Evolutionary conservation across 2,888 invertebrate species (phyloP), one percentile per base, ranked within the genome.

Genomic region (Galeopsomyia nigrocyanea): DNA sequence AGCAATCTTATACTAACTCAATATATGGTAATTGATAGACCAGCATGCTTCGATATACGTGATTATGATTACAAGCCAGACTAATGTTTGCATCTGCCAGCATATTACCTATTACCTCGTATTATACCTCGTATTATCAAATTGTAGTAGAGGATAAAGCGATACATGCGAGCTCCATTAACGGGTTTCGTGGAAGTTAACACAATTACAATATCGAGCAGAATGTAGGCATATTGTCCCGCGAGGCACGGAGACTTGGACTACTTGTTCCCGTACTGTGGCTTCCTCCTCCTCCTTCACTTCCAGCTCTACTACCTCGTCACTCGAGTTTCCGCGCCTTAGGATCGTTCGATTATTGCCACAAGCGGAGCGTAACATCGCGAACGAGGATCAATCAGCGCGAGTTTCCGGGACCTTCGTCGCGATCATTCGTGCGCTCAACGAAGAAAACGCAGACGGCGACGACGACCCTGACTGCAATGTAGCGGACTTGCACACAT

Each of bases 331-430:
- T 81, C 79, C 80, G 78, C 75, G 78, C 75, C 77, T 78, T 70
- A 39, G 73, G 76, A 78, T 75, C 76, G 77, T 79, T 78, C 77
- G 78, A 81, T 81, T 82, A 80, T 79, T 77, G 77, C 71, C 72
- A 75, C 78, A 78, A 73, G 78, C 79, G 76, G 75, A 82, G 76
- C 81, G 78, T 80, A 71, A 78, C 81, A 77, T 75, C 68, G 75
- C 73, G 76, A 79, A 79, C 65, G 76, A 78, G 72, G 71, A 77
- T 78, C 75, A 69, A 78, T 77, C 71, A 73, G 55, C 71, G 65
- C 71, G 65, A 53, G 67, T 76, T 79, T 76, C 78, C 77, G 71
- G 73, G 74, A 77, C 19, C 49, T 53, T 21, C 31, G 16, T n/a
- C 39, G 51, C 58, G 39, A 39, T 39, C 39, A 39, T 39, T 39